Evolutionary conservation across 2,113 vertebrate species (phyloP).

Genomic region (Scomber scombrus): DNA sequence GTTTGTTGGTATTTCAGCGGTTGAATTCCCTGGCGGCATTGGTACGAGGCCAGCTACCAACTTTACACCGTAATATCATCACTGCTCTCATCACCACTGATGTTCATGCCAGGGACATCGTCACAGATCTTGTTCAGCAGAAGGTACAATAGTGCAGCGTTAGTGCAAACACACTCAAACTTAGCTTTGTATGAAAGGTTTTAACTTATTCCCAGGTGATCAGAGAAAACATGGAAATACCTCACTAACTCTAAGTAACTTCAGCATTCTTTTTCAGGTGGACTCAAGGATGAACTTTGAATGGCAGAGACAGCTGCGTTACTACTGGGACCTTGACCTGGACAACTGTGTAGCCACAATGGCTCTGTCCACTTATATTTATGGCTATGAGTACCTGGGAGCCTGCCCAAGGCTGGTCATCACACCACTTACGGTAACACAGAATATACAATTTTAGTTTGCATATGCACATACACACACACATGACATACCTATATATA

Average conservation of each 20-base stretch:
- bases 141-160: constrained; percentile 73
- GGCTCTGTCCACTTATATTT: constrained; percentile 89
- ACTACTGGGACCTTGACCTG: constrained; percentile 88
- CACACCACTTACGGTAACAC: constrained; percentile 85
- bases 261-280: constrained; percentile 73
- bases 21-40: constrained; percentile 87
- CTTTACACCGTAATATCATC: constrained; percentile 88
- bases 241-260: not conserved
- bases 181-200: not conserved
- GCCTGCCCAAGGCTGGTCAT: constrained; percentile 88
- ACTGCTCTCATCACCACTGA: constrained; percentile 89
- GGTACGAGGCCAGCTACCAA: constrained; percentile 85
- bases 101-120: constrained; percentile 89
- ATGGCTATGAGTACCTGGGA: constrained; percentile 89
- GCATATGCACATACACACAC: too few species aligned
- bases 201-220: not conserved
- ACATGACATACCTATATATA: not conserved
- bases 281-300: constrained; percentile 86
- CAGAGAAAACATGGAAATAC: not conserved
- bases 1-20: constrained; percentile 79
- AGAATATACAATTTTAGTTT: not conserved
- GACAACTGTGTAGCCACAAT: constrained; percentile 89
- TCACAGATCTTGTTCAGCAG: constrained; percentile 85
- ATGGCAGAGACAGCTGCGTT: constrained; percentile 89
- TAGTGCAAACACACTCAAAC: not conserved